Percentiles rank a stretch among this genome's conserved stretches.
phyloP scores from a whole-genome alignment of 2,797 vertebrate species.

The Malacoctenus gilli region DNA sequence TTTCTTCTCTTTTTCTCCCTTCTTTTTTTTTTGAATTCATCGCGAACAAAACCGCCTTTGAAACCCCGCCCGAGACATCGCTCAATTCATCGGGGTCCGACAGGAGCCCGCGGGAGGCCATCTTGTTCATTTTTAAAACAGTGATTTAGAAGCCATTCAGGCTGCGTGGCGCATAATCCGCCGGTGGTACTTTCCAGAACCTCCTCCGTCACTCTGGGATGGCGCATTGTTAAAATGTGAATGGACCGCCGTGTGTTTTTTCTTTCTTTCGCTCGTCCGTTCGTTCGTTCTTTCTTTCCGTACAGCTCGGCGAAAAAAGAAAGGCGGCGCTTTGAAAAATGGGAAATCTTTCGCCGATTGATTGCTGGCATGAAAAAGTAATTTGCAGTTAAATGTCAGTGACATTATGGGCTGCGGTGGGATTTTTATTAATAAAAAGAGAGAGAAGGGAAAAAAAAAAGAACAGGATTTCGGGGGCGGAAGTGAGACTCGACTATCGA shows the following conservation, averaged over 20 bases:
- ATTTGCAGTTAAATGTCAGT: constrained; percentile 37
- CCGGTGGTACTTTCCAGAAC: constrained; percentile 21
- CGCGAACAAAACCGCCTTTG: constrained; percentile 39
- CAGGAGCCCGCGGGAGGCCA: constrained; percentile 29
- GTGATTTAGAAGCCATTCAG: constrained; percentile 52
- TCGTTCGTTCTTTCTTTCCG: too few relatives aligned
- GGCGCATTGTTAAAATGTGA: constrained; percentile 38
- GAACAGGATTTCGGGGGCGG: constrained; percentile 5
- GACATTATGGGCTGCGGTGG: constrained; percentile 24
- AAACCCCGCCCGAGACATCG: constrained; percentile 26
- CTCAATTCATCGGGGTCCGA: constrained; percentile 29
- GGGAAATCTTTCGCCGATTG: constrained; percentile 25
- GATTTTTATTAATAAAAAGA: constrained; percentile 21
- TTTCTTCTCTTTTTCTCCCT: constrained; percentile 17
- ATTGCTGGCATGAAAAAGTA: constrained; percentile 37
- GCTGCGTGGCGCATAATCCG: constrained; percentile 38
- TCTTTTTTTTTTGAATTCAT: not conserved
- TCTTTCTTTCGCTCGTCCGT: too few relatives aligned
- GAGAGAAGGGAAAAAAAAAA: too few relatives aligned
- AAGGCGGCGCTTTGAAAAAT: constrained; percentile 19
- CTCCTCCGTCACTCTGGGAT: constrained; percentile 25
- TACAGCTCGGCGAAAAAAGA: constrained; percentile 31
- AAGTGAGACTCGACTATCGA: not conserved
- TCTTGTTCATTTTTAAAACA: constrained; percentile 39
- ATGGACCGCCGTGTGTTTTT: constrained; percentile 33